phyloP scores from a whole-genome alignment of 2,113 vertebrate genomes.

The Epinephelus moara region DNA sequence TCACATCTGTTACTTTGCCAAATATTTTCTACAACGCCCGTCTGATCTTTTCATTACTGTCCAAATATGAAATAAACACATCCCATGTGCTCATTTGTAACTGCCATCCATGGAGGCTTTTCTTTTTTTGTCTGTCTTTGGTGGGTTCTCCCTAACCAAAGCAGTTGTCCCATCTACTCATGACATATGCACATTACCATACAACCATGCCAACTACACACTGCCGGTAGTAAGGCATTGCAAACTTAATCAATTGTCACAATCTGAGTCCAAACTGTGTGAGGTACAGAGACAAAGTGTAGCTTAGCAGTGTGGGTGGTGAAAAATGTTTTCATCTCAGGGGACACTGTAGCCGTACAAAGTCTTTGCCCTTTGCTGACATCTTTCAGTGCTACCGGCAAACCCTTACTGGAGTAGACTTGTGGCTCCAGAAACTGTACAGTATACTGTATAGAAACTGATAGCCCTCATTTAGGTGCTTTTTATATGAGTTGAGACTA shows the following conservation, averaged over 20 bases:
- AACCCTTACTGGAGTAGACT: neutral
- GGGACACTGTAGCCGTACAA: neutral
- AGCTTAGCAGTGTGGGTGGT: constrained; percentile 28
- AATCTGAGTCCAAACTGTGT: constrained; percentile 1
- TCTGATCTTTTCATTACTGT: constrained; percentile 40
- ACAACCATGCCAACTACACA: neutral
- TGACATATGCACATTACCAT: neutral
- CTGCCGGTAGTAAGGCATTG: neutral
- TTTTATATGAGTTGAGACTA: constrained; percentile 27
- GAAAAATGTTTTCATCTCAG: constrained; percentile 23
- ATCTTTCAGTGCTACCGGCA: neutral
- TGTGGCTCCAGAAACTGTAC: constrained; percentile 20
- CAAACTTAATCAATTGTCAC: constrained; percentile 21
- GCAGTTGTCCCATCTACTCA: neutral
- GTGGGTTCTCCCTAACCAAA: neutral
- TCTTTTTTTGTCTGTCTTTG: neutral
- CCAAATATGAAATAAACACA: constrained; percentile 35
- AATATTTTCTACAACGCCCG: constrained; percentile 1
- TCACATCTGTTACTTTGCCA: constrained; percentile 49
- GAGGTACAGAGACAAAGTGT: constrained; percentile 16
- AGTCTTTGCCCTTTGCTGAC: constrained; percentile 11
- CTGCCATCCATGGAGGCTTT: neutral
- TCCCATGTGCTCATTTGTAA: constrained; percentile 34
- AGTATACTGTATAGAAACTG: neutral
- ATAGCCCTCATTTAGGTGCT: constrained; percentile 13